These are phyloP conservation scores for Acleris holmiana DNA, from an alignment of 2,888 invertebrate genomes.

Conservation along the genomic window DNA sequence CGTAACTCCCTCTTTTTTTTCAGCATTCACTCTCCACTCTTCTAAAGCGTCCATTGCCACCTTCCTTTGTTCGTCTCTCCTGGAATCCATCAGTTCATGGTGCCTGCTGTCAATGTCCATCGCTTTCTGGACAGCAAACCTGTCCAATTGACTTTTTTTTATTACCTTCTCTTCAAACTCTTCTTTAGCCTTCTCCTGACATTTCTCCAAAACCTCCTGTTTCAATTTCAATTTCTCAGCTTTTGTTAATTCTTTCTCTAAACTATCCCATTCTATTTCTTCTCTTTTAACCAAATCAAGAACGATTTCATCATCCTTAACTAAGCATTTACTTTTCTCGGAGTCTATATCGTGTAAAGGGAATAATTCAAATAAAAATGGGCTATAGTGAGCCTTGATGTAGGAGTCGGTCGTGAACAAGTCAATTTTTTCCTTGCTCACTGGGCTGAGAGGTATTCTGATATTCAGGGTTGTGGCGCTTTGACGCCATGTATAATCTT, in stretches of 20 bases:
- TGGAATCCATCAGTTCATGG: conserved; percentile 85
- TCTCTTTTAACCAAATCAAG: conserved; percentile 87
- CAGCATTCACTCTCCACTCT: conserved; percentile 76
- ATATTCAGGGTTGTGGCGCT: conserved; percentile 85
- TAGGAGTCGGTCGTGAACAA: conserved; percentile 88
- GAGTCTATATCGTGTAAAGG: conserved; percentile 86
- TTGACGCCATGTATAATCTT: conserved; percentile 91
- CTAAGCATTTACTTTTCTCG: conserved; percentile 85
- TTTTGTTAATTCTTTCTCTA: conserved; percentile 84
- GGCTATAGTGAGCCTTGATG: conserved; percentile 89
- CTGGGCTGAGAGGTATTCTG: conserved; percentile 86
- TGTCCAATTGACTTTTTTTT: conserved; percentile 82
- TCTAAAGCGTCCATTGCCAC: conserved; percentile 88
- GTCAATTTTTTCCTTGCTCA: conserved; percentile 86
- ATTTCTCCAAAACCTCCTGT: conserved; percentile 82
- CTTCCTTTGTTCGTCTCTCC: conserved; percentile 85
- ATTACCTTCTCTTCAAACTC: conserved; percentile 79
- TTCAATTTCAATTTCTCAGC: conserved; percentile 83
- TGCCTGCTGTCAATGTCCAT: conserved; percentile 80
- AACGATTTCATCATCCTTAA: conserved; percentile 85
- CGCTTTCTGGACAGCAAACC: conserved; percentile 77
- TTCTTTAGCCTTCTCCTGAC: conserved; percentile 82
- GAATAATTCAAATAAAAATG: conserved; percentile 90
- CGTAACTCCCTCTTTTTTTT: conserved; percentile 41
- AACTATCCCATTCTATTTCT: conserved; percentile 80